Evolutionary conservation across 2,113 vertebrate species (phyloP).

Genomic region (Mormyrus iriodes): DNA sequence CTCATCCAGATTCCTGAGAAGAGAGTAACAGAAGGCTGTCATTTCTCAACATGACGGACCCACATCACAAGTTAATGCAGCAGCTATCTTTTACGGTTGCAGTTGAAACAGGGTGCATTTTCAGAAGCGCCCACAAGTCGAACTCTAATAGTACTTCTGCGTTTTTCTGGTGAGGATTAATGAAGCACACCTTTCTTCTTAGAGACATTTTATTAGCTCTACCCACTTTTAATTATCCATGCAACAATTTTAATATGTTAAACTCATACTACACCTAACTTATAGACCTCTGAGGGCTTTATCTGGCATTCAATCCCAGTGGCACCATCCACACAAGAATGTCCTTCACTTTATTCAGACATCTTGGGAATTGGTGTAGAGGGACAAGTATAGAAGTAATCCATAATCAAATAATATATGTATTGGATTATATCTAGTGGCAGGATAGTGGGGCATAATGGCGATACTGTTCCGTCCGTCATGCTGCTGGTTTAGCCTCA

Average conservation of each 20-base stretch:
- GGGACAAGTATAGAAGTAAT: not conserved
- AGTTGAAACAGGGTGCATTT: not conserved
- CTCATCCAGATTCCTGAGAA: slow-evolving; percentile 11
- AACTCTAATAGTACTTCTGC: not conserved
- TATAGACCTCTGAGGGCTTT: not conserved
- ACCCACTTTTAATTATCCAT: not conserved
- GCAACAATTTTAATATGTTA: not conserved
- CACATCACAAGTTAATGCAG: not conserved
- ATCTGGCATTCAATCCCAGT: not conserved
- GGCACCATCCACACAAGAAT: not conserved
- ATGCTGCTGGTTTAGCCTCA: not conserved
- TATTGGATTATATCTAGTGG: not conserved
- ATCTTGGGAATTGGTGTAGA: not conserved
- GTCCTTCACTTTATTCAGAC: not conserved
- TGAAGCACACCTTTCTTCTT: not conserved
- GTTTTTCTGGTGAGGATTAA: not conserved
- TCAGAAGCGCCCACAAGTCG: not conserved
- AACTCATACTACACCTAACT: not conserved
- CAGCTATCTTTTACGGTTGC: not conserved
- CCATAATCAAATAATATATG: not conserved
- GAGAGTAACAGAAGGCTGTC: not conserved
- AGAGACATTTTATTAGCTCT: not conserved
- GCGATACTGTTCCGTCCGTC: not conserved
- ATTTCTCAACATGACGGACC: not conserved
- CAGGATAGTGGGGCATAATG: not conserved